A percentile compares a stretch with the other conserved stretches of the same genome.
These are phyloP conservation scores for Arrhopalites spinosus DNA, from an alignment of 2,888 invertebrate genomes.

Conservation along the genomic window DNA sequence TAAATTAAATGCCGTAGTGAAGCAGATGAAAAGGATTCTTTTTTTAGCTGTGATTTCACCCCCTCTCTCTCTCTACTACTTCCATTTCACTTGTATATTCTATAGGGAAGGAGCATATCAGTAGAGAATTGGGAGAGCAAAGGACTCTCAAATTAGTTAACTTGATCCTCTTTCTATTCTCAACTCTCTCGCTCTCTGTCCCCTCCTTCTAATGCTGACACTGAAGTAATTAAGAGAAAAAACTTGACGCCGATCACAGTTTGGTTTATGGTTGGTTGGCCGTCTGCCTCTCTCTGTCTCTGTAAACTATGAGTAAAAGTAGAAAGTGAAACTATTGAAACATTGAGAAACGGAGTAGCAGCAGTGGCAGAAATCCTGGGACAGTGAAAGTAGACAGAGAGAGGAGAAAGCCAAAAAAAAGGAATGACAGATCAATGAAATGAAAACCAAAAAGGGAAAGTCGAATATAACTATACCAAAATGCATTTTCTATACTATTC, in stretches of 20 bases:
- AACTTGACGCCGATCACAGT: constrained; percentile 9
- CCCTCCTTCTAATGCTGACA: not conserved
- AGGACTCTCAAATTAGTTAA: constrained; percentile 5
- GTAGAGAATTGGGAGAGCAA: too few relatives aligned
- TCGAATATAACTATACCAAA: too few relatives aligned
- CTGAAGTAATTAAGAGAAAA: constrained; percentile 11
- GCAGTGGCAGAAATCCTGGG: not conserved
- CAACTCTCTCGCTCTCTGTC: not conserved
- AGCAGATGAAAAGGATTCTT: constrained; percentile 10
- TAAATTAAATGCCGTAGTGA: not conserved
- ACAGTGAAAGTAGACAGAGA: not conserved
- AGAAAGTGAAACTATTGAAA: not conserved
- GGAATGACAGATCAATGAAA: too few relatives aligned
- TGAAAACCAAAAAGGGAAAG: too few relatives aligned
- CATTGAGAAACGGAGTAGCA: not conserved
- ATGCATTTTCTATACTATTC: too few relatives aligned
- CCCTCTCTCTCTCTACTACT: too few relatives aligned
- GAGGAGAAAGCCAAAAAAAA: not conserved
- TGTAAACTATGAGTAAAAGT: too few relatives aligned
- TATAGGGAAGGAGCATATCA: too few relatives aligned
- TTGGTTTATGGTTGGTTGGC: not conserved
- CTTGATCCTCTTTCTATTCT: constrained; percentile 4
- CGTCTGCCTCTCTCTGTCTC: not conserved
- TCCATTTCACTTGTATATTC: too few relatives aligned
- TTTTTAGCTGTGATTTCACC: not conserved